phyloP scores from a whole-genome alignment of 2,888 invertebrate species.

The Brachyptera risi region DNA sequence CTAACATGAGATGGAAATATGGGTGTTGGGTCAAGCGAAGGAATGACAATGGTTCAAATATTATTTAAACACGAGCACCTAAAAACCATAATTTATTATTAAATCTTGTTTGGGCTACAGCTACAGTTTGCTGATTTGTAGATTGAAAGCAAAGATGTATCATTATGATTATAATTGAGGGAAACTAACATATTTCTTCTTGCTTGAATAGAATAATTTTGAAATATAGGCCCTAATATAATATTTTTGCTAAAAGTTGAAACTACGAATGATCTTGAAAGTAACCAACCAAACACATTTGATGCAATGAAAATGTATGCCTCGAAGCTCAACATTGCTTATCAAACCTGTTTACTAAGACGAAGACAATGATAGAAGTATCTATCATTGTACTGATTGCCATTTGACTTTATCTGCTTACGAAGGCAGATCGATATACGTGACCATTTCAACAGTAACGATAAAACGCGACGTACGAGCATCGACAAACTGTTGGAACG shows the following conservation, averaged over 20 bases:
- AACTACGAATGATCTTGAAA: neutral
- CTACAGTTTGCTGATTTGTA: neutral
- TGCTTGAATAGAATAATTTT: neutral
- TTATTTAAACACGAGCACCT: neutral
- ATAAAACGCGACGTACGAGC: too few species aligned
- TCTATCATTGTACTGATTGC: slow-evolving; percentile 1
- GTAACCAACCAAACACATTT: neutral
- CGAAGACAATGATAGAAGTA: neutral
- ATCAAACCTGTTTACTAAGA: neutral
- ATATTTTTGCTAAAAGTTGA: neutral
- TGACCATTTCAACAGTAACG: neutral
- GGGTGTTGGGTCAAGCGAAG: slow-evolving; percentile 1
- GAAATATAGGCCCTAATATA: neutral
- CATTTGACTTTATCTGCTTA: neutral
- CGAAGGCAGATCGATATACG: neutral
- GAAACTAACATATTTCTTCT: neutral
- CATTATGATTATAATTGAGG: neutral
- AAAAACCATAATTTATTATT: neutral
- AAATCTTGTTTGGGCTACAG: neutral
- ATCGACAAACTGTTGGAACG: too few species aligned
- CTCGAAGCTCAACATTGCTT: neutral
- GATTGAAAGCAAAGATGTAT: too few species aligned
- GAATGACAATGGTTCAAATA: neutral
- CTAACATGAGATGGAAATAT: too few species aligned
- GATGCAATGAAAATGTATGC: neutral